phyloP scores from a whole-genome alignment of 1,140 invertebrate genomes.

The Pseudachorutes palmiensis region DNA sequence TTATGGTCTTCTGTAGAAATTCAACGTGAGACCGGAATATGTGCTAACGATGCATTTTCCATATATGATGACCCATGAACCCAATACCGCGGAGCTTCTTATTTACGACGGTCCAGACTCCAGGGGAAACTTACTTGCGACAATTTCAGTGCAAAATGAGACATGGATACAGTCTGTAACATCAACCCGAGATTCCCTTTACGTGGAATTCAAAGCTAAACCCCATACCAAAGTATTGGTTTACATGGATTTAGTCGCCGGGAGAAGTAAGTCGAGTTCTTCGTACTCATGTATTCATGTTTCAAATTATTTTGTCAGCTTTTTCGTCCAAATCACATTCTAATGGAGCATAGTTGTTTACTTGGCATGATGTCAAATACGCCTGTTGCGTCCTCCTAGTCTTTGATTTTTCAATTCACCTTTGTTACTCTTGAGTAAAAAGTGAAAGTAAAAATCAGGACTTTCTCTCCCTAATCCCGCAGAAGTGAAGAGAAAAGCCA shows the following conservation, averaged over 20 bases:
- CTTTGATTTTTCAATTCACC: too few species aligned
- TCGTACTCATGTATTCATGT: too few species aligned
- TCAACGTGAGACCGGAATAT: slow-evolving; percentile 65
- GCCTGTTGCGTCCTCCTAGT: too few species aligned
- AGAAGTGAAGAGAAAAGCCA: too few species aligned
- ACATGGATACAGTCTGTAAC: slow-evolving; percentile 77
- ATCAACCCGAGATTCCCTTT: slow-evolving; percentile 64
- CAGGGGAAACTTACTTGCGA: slow-evolving; percentile 58
- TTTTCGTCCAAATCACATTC: too few species aligned
- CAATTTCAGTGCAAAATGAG: slow-evolving; percentile 61
- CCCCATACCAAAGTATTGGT: slow-evolving; percentile 59
- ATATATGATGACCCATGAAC: slow-evolving; percentile 61
- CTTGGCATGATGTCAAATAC: too few species aligned
- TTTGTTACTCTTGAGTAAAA: slow-evolving; percentile 6
- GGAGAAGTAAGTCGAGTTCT: slow-evolving; percentile 48
- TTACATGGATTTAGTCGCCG: slow-evolving; percentile 66
- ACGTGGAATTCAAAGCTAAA: slow-evolving; percentile 62
- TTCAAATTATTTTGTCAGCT: slow-evolving; percentile 6
- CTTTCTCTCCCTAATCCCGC: too few species aligned
- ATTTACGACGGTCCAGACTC: slow-evolving; percentile 67
- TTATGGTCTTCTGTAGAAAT: slow-evolving; percentile 49
- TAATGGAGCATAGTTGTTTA: too few species aligned
- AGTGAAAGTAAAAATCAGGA: background rate
- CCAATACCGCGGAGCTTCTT: slow-evolving; percentile 59
- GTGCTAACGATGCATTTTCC: slow-evolving; percentile 74